phyloP scores from a whole-genome alignment of 2,113 vertebrate species.

The Hypomesus transpacificus region DNA sequence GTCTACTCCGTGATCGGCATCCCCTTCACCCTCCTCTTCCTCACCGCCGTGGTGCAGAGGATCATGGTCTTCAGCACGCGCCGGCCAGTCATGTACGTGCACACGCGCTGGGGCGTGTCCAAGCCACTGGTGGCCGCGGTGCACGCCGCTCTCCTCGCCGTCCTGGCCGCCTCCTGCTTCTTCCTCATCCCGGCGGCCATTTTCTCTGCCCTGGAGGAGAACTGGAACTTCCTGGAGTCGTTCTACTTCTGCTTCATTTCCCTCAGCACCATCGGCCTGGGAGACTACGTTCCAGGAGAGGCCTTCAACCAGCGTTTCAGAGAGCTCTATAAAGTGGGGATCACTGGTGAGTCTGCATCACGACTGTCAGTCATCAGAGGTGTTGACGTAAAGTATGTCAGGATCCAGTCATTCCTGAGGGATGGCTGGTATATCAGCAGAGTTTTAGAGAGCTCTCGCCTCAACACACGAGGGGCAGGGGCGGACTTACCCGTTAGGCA shows the following conservation, averaged over 20 bases:
- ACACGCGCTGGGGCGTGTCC: slow-evolving; percentile 86
- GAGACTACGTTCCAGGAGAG: slow-evolving; percentile 95
- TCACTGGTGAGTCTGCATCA: slow-evolving; percentile 82
- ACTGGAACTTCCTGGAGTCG: slow-evolving; percentile 98
- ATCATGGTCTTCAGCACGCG: slow-evolving; percentile 86
- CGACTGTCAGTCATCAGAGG: background rate
- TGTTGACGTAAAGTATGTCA: too few species aligned
- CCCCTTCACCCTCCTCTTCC: slow-evolving; percentile 95
- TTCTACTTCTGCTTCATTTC: slow-evolving; percentile 99
- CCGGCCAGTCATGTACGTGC: slow-evolving; percentile 82
- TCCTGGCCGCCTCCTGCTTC: slow-evolving; percentile 81
- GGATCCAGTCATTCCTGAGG: too few species aligned
- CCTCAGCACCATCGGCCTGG: slow-evolving; percentile 93
- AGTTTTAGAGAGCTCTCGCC: too few species aligned
- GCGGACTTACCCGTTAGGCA: too few species aligned
- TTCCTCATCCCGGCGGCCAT: slow-evolving; percentile 91
- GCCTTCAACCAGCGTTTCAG: slow-evolving; percentile 87
- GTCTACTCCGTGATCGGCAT: slow-evolving; percentile 94
- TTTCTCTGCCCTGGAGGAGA: slow-evolving; percentile 87
- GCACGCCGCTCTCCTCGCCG: slow-evolving; percentile 80
- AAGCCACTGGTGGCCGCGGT: slow-evolving; percentile 85
- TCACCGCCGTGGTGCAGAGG: slow-evolving; percentile 93
- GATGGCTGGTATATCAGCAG: too few species aligned
- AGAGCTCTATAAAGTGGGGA: slow-evolving; percentile 92
- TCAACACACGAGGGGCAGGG: too few species aligned